These are phyloP conservation scores for Subanguina moxae DNA, from an alignment of 1,140 invertebrate genomes.

Conservation along the genomic window DNA sequence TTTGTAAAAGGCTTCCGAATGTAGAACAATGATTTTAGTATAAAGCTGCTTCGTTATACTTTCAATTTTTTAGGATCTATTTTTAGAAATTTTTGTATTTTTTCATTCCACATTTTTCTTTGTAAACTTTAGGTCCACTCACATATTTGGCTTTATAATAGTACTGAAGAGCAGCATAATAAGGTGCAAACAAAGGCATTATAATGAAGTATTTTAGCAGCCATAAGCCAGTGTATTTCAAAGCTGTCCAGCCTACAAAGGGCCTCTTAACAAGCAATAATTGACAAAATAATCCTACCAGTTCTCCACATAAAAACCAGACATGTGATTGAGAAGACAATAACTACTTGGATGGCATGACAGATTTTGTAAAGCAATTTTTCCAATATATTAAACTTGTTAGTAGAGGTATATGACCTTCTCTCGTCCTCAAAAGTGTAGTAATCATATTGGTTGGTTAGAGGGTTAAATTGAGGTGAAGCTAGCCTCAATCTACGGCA, in stretches of 20 bases:
- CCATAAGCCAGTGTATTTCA: background rate
- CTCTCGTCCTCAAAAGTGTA: background rate
- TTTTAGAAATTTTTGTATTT: no score
- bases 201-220: constrained; percentile 9
- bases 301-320: background rate
- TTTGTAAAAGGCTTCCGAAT: no score
- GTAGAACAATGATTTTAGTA: no score
- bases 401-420: background rate
- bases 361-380: background rate
- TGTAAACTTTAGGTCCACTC: background rate
- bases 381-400: no score
- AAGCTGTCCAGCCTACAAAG: background rate
- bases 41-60: no score
- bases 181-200: constrained; percentile 10
- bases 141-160: constrained; percentile 7
- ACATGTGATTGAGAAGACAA: background rate
- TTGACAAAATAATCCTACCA: background rate
- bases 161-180: constrained; percentile 5
- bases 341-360: background rate
- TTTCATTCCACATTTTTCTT: no score
- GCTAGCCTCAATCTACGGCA: constrained; percentile 5
- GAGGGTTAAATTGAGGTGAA: background rate
- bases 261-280: background rate
- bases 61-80: no score
- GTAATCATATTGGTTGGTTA: background rate